Evolutionary conservation across 2,113 vertebrate genomes (phyloP), one percentile per base, ranked within the genome.

Genomic region (Scolopax mira): DNA sequence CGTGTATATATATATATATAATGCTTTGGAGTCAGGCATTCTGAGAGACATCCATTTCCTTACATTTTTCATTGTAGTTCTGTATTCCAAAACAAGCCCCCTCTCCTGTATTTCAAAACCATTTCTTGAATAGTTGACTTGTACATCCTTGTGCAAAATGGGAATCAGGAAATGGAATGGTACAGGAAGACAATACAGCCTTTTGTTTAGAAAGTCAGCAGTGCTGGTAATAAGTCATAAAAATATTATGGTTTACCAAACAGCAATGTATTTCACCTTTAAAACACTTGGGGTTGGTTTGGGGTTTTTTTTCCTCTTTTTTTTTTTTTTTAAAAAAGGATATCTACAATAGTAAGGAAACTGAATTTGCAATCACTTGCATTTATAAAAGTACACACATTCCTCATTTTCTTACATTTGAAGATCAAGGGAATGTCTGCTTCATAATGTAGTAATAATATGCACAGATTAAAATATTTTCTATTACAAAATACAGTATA

Each of bases 161-260:
- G 73, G 84, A 96, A 87, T 48, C 51, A 89, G 90, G 88, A 97
- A 96, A 94, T 75, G 62, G 42, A 93, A 97, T 33, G 85, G 73
- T 96, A 94, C 79, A 90, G 92, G 94, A 96, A 94, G 93, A 94
- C 90, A 93, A 90, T 37, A 84, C 69, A 97, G 94, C 96, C 95
- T 94, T 97, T 96, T 97, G 94, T 97, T 97, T 97, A 95, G 91
- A 94, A 93, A 95, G 95, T 97, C 95, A 96, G 91, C 94, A 96
- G 88, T 75, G 88, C 90, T 96, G 96, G 88, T 96, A 95, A 95
- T 91, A 9, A 10, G 5, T 93, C 90, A 95, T 95, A 96, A 96
- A 98, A 98, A 97, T 35, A 58, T 94, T 93, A 88, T 55, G 46
- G 79, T 96, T 97, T 96, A 97, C 64, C 81, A 95, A 96, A 98